Conservation (phyloP, 2,888 invertebrate species). For the Auanema freiburgensis region DNA sequence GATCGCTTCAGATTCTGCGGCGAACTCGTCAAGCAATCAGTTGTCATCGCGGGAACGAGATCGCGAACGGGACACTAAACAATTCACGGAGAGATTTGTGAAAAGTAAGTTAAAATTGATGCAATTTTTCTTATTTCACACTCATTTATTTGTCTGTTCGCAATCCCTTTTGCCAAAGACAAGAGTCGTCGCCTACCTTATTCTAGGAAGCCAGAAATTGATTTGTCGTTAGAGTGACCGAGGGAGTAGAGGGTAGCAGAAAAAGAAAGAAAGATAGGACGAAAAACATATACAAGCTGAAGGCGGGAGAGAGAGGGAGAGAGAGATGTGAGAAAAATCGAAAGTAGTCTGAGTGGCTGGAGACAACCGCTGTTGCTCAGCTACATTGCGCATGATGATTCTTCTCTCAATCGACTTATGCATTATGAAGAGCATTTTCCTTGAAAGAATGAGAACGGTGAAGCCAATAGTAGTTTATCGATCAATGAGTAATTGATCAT, state of each 20-base stretch:
- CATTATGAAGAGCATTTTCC: too few species aligned
- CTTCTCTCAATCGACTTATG: too few species aligned
- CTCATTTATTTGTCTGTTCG: background rate
- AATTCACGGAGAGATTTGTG: constrained; percentile 45
- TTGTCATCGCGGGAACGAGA: constrained; percentile 22
- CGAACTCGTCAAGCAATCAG: constrained; percentile 27
- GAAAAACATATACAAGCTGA: constrained; percentile 2
- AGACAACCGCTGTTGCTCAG: too few species aligned
- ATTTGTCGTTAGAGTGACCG: constrained; percentile 1
- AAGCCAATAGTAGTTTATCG: too few species aligned
- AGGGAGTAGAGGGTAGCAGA: constrained; percentile 7
- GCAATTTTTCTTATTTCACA: background rate
- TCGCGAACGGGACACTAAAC: constrained; percentile 29
- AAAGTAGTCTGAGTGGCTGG: background rate
- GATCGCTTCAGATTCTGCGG: constrained; percentile 34
- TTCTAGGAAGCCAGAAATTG: background rate
- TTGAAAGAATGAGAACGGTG: too few species aligned
- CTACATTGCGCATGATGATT: too few species aligned
- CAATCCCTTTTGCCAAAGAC: background rate
- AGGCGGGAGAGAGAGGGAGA: constrained; percentile 4
- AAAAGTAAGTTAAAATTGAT: constrained; percentile 37
- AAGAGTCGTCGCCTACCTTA: background rate
- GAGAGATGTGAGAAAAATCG: constrained; percentile 1
- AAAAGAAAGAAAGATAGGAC: constrained; percentile 6
- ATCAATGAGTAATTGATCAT: too few species aligned